A percentile compares a stretch with the other conserved stretches of the same genome.
Evolutionary conservation across 2,113 vertebrate genomes (phyloP).

Genomic region (Nesogale talazaci): DNA sequence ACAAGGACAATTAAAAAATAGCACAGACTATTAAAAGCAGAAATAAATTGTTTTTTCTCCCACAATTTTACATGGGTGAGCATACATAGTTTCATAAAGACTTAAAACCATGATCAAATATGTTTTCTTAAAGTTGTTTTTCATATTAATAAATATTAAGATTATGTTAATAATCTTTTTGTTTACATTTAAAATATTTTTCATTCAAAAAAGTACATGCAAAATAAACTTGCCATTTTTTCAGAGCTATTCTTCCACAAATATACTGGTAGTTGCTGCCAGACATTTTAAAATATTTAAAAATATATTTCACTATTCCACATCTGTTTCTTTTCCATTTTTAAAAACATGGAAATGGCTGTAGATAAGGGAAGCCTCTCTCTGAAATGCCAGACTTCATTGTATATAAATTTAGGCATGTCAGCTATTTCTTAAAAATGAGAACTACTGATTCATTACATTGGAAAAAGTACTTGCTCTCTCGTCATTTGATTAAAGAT

Average conservation of each 20-base stretch:
- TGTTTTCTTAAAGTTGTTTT: slow-evolving; percentile 11
- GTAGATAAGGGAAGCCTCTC: slow-evolving; percentile 76
- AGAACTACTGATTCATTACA: slow-evolving; percentile 72
- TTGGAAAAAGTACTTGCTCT: slow-evolving; percentile 65
- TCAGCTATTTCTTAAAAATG: slow-evolving; percentile 68
- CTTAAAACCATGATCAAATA: slow-evolving; percentile 33
- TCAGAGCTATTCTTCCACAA: slow-evolving; percentile 37
- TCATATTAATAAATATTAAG: not conserved
- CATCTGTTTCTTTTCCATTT: slow-evolving; percentile 78
- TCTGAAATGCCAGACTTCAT: slow-evolving; percentile 78
- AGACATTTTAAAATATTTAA: slow-evolving; percentile 71
- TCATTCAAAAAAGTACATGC: slow-evolving; percentile 54
- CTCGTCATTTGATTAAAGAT: not conserved
- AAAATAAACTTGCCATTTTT: slow-evolving; percentile 57
- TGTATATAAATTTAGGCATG: slow-evolving; percentile 76
- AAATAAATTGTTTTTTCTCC: not conserved
- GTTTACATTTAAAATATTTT: slow-evolving; percentile 66
- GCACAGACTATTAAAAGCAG: slow-evolving; percentile 15
- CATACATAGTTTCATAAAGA: slow-evolving; percentile 4
- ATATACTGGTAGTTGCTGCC: slow-evolving; percentile 42
- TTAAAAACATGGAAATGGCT: slow-evolving; percentile 77
- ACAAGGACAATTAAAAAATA: not conserved
- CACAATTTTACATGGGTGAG: not conserved
- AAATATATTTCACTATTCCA: slow-evolving; percentile 62
- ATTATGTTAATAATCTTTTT: not conserved